A percentile compares a stretch with the other conserved stretches of the same genome.
phyloP scores from a whole-genome alignment of 2,888 invertebrate species.

The Caenorhabditis sp. region DNA sequence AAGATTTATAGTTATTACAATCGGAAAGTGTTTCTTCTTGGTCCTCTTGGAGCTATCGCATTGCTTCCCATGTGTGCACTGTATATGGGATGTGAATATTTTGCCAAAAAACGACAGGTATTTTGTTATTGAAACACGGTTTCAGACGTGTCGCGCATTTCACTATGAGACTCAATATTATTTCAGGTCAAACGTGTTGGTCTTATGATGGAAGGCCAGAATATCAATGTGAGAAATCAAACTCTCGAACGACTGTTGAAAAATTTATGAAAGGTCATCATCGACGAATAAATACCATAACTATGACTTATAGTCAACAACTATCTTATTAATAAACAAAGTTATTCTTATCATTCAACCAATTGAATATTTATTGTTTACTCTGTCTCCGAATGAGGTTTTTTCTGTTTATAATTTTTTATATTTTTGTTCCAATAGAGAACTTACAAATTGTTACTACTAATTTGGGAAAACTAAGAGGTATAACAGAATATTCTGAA shows the following conservation, averaged over 20 bases:
- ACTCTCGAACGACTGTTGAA: conserved; percentile 37
- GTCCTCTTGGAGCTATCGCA: conserved; percentile 65
- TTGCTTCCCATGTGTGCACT: conserved; percentile 64
- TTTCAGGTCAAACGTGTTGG: conserved; percentile 55
- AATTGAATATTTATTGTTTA: not conserved
- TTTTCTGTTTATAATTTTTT: not conserved
- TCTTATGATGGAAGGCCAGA: conserved; percentile 43
- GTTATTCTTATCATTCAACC: not conserved
- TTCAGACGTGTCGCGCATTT: not conserved
- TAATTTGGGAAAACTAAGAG: conserved; percentile 20
- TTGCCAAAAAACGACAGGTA: conserved; percentile 66
- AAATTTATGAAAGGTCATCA: not conserved
- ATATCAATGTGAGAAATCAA: conserved; percentile 40
- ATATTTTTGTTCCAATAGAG: not conserved
- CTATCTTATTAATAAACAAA: not conserved
- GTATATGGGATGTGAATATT: conserved; percentile 63
- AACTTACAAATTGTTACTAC: conserved; percentile 3
- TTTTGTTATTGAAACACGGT: not conserved
- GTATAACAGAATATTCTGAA: conserved; percentile 8
- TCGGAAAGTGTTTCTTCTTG: conserved; percentile 54
- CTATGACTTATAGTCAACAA: not conserved
- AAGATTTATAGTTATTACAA: conserved; percentile 51
- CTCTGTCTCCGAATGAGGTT: not conserved
- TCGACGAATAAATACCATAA: not conserved
- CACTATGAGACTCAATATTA: not conserved